phyloP scores from a whole-genome alignment of 2,113 vertebrate species.

The Grus americana region DNA sequence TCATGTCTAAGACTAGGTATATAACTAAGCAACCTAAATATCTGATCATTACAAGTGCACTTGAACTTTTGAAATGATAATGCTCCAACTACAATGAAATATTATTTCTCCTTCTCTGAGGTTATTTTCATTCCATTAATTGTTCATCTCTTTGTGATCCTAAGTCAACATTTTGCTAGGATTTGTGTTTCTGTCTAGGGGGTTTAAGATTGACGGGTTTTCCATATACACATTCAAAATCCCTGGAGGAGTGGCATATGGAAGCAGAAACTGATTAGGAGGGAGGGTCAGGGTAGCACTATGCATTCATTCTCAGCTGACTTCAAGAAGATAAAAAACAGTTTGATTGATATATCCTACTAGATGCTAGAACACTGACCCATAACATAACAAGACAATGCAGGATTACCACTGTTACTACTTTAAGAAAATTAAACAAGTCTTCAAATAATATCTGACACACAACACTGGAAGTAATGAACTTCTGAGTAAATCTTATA shows the following conservation, averaged over 20 bases:
- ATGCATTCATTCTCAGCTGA: slow-evolving; percentile 2
- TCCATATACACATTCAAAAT: neutral
- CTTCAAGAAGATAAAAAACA: slow-evolving; percentile 14
- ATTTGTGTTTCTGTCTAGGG: neutral
- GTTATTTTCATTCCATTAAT: neutral
- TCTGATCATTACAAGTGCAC: neutral
- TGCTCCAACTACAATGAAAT: neutral
- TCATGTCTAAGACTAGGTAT: neutral
- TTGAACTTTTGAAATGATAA: neutral
- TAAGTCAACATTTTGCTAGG: neutral
- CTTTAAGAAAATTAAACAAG: slow-evolving; percentile 41
- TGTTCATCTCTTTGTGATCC: neutral
- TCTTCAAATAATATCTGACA: slow-evolving; percentile 14
- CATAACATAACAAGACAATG: neutral
- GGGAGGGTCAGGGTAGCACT: neutral
- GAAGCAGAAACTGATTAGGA: slow-evolving; percentile 44
- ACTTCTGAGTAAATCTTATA: slow-evolving; percentile 27
- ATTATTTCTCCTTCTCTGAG: neutral
- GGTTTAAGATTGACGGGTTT: neutral
- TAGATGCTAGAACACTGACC: slow-evolving; percentile 18
- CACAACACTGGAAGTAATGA: slow-evolving; percentile 11
- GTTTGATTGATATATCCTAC: neutral
- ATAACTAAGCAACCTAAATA: neutral
- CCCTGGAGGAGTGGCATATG: neutral
- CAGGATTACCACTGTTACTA: slow-evolving; percentile 18